phyloP scores from a whole-genome alignment of 1,140 invertebrate genomes.

The Trachymyrmex cornetzi region DNA sequence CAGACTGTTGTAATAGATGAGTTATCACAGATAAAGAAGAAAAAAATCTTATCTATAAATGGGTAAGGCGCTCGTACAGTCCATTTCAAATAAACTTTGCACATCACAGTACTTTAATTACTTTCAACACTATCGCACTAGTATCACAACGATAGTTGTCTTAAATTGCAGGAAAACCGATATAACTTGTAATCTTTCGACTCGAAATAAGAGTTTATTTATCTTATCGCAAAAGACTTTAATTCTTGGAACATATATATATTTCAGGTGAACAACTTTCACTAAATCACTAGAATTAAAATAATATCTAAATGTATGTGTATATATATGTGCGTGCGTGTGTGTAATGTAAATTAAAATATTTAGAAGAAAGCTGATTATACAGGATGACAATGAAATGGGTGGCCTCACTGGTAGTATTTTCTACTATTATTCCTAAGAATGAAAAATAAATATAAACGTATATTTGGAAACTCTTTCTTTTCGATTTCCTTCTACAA shows the following conservation, averaged over 20 bases:
- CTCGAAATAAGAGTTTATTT: not conserved
- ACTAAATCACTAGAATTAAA: not conserved
- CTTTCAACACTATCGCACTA: too few species aligned
- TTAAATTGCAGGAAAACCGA: not conserved
- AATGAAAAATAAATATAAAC: too few species aligned
- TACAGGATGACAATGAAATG: not conserved
- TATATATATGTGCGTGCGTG: too few species aligned
- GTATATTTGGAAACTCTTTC: too few species aligned
- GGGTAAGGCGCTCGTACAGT: not conserved
- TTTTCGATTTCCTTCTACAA: too few species aligned
- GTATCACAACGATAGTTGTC: not conserved
- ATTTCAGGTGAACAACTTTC: not conserved
- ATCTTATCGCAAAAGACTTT: conserved; percentile 1
- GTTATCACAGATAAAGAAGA: conserved; percentile 7
- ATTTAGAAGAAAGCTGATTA: not conserved
- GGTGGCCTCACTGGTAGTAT: too few species aligned
- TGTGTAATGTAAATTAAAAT: not conserved
- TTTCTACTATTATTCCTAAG: too few species aligned
- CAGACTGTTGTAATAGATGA: not conserved
- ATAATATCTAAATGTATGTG: not conserved
- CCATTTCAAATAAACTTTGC: not conserved
- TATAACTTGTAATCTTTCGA: not conserved
- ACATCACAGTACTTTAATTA: not conserved
- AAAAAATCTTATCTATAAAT: conserved; percentile 11
- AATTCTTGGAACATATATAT: not conserved